Evolutionary conservation across 2,113 vertebrate species (phyloP).

Genomic region (Sturnira hondurensis): DNA sequence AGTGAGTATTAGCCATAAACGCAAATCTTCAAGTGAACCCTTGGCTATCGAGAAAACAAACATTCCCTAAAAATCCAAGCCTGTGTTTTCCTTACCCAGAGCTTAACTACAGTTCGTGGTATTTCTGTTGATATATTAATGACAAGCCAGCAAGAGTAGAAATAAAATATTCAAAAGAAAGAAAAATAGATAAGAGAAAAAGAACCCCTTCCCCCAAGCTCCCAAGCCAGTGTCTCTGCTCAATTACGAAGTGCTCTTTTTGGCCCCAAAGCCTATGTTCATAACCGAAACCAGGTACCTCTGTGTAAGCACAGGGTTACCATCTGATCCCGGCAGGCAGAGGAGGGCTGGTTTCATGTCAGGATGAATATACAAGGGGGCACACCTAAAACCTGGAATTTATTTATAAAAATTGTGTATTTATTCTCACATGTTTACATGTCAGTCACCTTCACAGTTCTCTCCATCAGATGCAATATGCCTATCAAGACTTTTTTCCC

Average conservation of each 20-base stretch:
- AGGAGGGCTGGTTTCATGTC: not conserved
- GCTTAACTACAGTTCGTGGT: not conserved
- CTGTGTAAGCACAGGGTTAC: not conserved
- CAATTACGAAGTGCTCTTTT: not conserved
- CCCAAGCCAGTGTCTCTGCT: not conserved
- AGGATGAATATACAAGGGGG: not conserved
- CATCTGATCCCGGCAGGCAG: not conserved
- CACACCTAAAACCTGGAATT: no score
- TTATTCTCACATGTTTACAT: no score
- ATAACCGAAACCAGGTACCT: not conserved
- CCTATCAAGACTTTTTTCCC: no score
- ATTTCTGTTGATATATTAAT: not conserved
- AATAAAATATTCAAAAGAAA: not conserved
- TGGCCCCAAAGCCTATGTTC: not conserved
- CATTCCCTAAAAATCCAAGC: not conserved
- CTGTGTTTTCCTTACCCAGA: not conserved
- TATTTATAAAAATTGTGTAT: no score
- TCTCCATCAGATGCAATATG: no score
- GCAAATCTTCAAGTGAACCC: not conserved
- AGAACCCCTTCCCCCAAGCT: rapidly evolving
- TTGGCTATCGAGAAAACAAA: not conserved
- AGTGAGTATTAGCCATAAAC: not conserved
- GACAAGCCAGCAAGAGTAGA: not conserved
- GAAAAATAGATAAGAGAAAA: not conserved
- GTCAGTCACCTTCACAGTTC: no score